Conservation (phyloP, 2,888 invertebrate genomes). For the Deilephila porcellus region DNA sequence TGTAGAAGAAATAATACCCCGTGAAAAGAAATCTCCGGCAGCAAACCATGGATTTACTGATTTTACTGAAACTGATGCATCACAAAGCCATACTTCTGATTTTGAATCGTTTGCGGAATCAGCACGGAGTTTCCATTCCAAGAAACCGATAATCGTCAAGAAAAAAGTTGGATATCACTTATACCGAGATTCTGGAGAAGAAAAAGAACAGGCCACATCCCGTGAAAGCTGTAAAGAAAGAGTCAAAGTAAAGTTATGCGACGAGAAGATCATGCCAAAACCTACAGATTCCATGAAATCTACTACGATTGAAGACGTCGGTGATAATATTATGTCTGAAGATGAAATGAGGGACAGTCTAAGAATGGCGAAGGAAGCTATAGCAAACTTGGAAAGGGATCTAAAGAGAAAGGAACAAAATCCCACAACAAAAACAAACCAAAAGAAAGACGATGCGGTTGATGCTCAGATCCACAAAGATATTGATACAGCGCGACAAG, state of each 20-base stretch:
- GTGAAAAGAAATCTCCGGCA: constrained; percentile 62
- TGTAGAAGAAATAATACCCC: constrained; percentile 35
- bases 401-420: constrained; percentile 60
- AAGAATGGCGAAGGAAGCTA: constrained; percentile 70
- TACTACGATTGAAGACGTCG: constrained; percentile 45
- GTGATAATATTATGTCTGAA: constrained; percentile 46
- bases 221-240: constrained; percentile 66
- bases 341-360: constrained; percentile 70
- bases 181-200: constrained; percentile 72
- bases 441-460: constrained; percentile 49
- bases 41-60: constrained; percentile 36
- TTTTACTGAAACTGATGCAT: constrained; percentile 28
- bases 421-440: constrained; percentile 43
- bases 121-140: constrained; percentile 55
- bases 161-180: constrained; percentile 67
- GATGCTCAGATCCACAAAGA: constrained; percentile 65
- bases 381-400: constrained; percentile 57
- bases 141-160: constrained; percentile 68
- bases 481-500: constrained; percentile 66
- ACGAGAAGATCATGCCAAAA: constrained; percentile 50
- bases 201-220: constrained; percentile 61
- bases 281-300: constrained; percentile 48
- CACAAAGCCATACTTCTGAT: constrained; percentile 32
- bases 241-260: constrained; percentile 72
- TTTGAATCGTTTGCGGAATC: constrained; percentile 40